Evolutionary conservation across 2,797 vertebrate genomes (phyloP), one percentile per base, ranked within the genome.

Genomic region (Phrynocephalus vlangalii): DNA sequence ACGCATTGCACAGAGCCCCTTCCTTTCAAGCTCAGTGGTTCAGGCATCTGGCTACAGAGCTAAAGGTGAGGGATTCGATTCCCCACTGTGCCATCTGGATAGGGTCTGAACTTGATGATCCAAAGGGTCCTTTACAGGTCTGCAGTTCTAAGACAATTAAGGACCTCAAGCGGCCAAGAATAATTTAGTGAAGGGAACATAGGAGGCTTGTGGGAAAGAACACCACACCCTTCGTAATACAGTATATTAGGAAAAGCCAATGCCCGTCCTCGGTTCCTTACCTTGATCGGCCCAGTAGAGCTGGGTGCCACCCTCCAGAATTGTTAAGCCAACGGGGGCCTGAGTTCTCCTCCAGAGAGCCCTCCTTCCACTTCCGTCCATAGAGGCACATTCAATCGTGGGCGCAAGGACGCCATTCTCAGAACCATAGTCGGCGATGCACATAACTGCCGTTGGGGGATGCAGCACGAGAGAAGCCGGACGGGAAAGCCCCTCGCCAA

Each of bases 271-370:
- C 15, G 33, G 18, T 28, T 33, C 79, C 96, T 96, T 92, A 98
- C 98, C 96, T 0, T 86, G 88, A 78, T 99, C 98, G 63, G 98
- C 98, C 98, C 99, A 99, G 94, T 97, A 99, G 78, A 99, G 94
- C 73, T 85, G 84, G 6, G 94, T 96, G 33, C 98, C 97, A 0
- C 95, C 90, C 70, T 92, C 94, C 0, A 95, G 95, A 30, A 99
- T 98, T 3, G 96, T 48, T 16, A 99, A 91, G 1, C 98, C 97
- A 18, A 93, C 90, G 1, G 98, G 98, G n/a, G 94, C 63, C 75
- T 82, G 93, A 0, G 96, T 93, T 88, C 95, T 97, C 86, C 44
- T 96, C 98, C 98, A 99, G 22, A 99, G 83, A 0, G 90, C 85
- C 7, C 88, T 96, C 86, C 95, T 97, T 60, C 94, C 89, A 0